phyloP scores from a whole-genome alignment of 2,888 invertebrate genomes.

The Molanna angustata region DNA sequence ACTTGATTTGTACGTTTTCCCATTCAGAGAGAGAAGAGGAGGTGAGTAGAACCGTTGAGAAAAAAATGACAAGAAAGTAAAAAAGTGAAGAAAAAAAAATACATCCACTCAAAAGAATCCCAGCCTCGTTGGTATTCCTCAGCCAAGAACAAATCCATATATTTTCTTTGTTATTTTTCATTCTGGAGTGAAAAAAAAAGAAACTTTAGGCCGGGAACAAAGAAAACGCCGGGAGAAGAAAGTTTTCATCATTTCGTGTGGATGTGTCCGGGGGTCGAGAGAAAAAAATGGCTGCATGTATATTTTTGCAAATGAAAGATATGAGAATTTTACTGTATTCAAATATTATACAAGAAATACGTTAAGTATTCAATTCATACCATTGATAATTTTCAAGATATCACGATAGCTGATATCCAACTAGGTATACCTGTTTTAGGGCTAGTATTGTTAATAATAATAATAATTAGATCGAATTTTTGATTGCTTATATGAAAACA shows the following conservation, averaged over 20 bases:
- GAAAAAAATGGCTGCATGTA: slow-evolving; percentile 10
- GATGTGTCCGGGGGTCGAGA: slow-evolving; percentile 15
- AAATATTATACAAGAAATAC: too few species aligned
- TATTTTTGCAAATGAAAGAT: slow-evolving; percentile 1
- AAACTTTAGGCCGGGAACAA: slow-evolving; percentile 10
- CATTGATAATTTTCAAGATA: too few species aligned
- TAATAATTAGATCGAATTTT: too few species aligned
- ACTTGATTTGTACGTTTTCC: too few species aligned
- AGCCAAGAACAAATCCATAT: neutral
- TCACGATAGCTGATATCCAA: too few species aligned
- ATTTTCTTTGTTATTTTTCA: slow-evolving; percentile 10
- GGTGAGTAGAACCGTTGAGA: neutral
- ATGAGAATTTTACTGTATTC: slow-evolving; percentile 9
- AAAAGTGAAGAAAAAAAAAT: too few species aligned
- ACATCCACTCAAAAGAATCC: too few species aligned
- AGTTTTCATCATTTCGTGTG: slow-evolving; percentile 19
- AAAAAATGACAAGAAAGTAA: neutral
- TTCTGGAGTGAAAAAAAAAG: slow-evolving; percentile 5
- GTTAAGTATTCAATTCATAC: too few species aligned
- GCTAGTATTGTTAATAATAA: too few species aligned
- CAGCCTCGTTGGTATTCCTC: neutral
- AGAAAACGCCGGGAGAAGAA: slow-evolving; percentile 10
- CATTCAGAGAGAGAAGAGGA: too few species aligned
- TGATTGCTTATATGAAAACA: too few species aligned
- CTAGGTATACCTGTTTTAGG: too few species aligned